Evolutionary conservation across 2,797 vertebrate genomes (phyloP).

Genomic region (Prionace glauca): DNA sequence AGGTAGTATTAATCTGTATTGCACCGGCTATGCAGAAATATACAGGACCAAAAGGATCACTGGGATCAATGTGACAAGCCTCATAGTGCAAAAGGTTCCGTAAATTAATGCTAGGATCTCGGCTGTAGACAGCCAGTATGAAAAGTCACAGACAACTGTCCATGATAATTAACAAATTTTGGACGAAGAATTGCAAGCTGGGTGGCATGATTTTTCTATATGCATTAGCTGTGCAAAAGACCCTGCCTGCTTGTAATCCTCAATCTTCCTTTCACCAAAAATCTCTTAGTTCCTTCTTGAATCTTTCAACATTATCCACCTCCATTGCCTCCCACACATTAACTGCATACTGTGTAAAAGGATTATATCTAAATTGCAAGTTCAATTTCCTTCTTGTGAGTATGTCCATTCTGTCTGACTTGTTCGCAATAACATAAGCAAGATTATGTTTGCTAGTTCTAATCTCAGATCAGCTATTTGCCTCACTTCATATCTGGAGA

Average conservation of each 20-base stretch:
- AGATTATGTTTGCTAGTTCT: background rate
- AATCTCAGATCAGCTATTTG: background rate
- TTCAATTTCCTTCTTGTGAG: background rate
- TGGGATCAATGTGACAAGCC: background rate
- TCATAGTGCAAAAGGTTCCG: background rate
- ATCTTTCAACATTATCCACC: background rate
- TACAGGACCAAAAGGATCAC: background rate
- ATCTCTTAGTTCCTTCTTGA: background rate
- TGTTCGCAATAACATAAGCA: background rate
- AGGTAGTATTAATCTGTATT: background rate
- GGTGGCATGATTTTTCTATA: background rate
- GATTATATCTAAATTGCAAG: background rate
- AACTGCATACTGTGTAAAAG: background rate
- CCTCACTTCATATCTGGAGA: background rate
- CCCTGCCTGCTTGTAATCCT: background rate
- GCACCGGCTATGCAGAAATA: background rate
- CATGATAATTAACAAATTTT: background rate
- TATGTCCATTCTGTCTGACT: background rate
- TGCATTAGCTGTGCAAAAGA: background rate
- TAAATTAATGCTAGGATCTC: background rate
- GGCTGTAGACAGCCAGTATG: background rate
- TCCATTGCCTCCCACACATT: background rate
- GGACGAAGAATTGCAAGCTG: background rate
- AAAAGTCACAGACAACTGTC: background rate
- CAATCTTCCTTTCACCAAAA: background rate